phyloP scores from a whole-genome alignment of 2,888 invertebrate genomes.

The Hermaeophaga mercurialis region DNA sequence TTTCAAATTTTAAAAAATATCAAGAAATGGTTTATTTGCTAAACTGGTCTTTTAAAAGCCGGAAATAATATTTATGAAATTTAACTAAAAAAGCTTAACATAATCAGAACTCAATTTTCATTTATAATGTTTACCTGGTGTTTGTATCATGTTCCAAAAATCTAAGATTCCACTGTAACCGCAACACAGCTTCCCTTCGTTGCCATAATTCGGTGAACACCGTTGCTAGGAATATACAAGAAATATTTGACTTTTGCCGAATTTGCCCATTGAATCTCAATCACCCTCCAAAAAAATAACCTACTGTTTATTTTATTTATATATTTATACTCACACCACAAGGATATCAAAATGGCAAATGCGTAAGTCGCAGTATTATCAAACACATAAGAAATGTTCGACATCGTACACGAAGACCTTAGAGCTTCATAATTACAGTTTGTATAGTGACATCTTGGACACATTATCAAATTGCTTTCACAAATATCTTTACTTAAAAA shows the following conservation, averaged over 20 bases:
- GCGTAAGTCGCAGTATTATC: conserved; percentile 41
- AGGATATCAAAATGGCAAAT: conserved; percentile 40
- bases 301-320: no score
- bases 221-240: conserved; percentile 47
- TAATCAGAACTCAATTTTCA: no score
- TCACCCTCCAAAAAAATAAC: no score
- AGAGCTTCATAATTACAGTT: conserved; percentile 39
- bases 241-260: no score
- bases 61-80: no score
- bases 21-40: neutral
- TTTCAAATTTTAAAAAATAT: no score
- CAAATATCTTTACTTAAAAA: conserved; percentile 42
- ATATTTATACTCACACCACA: conserved; percentile 56
- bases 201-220: conserved; percentile 52
- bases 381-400: conserved; percentile 38
- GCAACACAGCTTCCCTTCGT: conserved; percentile 46
- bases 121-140: conserved; percentile 42
- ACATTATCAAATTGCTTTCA: conserved; percentile 38
- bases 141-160: conserved; percentile 39
- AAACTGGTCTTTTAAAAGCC: no score
- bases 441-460: conserved; percentile 41
- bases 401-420: conserved; percentile 35
- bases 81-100: no score
- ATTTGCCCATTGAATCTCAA: no score
- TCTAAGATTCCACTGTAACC: conserved; percentile 49